Evolutionary conservation across 2,888 invertebrate genomes (phyloP), one percentile per base, ranked within the genome.

Genomic region (Oligia strigilis): DNA sequence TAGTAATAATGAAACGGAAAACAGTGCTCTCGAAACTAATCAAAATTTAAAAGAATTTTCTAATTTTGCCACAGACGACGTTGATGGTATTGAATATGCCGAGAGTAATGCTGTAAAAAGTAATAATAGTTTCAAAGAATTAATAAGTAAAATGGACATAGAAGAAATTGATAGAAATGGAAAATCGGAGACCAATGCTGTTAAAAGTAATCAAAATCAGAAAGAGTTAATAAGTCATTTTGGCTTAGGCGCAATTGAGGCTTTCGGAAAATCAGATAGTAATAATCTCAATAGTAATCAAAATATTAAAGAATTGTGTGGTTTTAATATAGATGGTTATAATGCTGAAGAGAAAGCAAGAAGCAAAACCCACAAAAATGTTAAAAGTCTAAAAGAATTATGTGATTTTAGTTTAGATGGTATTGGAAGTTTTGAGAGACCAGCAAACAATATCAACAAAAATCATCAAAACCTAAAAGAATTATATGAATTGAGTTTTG

Each of bases 391-490:
- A 17, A 84, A 80, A 84, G 66, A 55, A 46, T 29, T 84, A 62
- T 83, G 75, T 52, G 82, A 83, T 40, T 75, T 82, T 40, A 82
- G 64, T 58, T 82, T 82, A 75, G 82, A 83, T 46, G 73, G 64
- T 64, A 46, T 69, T 17, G 82, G 36, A 36, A 62, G 64, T 52
- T 69, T 58, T 13, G 80, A 52, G 0, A 84, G 73, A 71, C 60
- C 85, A 3, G 40, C 40, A 13, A 62, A 29, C 19, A 46, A 23
- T 49, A 52, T 17, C 3, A 62, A 60, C 14, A 84, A 81, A 60
- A 36, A 52, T 43, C 36, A 43, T 36, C 13, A 52, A 58, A 81
- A 52, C 23, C 19, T 75, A 29, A 75, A 75, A 75, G 81, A 81
- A 64, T 43, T 85, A 58, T 75, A 64, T 14, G 58, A 83, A 19